phyloP scores from a whole-genome alignment of 2,113 vertebrate species.

The Nycticryphes semicollaris region DNA sequence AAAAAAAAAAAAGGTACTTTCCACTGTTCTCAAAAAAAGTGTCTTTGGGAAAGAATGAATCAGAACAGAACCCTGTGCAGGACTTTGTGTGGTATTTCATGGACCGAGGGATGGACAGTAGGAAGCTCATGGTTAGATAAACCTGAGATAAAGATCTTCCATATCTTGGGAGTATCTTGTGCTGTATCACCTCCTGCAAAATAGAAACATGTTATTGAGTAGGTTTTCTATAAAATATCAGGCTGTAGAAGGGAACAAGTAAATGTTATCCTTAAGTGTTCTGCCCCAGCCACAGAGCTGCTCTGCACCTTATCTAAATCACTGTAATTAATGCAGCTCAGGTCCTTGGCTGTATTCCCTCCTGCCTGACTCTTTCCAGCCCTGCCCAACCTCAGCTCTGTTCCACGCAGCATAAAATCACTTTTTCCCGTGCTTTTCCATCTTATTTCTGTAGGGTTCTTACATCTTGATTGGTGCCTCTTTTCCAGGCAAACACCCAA shows the following conservation, averaged over 20 bases:
- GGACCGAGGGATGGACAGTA: background rate
- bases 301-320: background rate
- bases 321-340: accelerated
- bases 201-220: background rate
- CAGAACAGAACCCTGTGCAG: conserved; percentile 60
- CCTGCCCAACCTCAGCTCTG: background rate
- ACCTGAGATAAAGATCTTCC: background rate
- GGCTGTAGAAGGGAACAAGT: background rate
- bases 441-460: background rate
- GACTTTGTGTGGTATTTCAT: background rate
- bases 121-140: background rate
- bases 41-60: conserved; percentile 77
- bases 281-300: accelerated
- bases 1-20: conserved; percentile 68
- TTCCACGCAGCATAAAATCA: background rate
- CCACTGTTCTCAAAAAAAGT: conserved; percentile 70
- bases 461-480: background rate
- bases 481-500: background rate
- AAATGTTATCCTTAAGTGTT: background rate
- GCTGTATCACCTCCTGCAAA: background rate
- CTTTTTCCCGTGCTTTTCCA: background rate
- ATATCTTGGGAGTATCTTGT: background rate
- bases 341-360: background rate
- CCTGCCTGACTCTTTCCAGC: background rate
- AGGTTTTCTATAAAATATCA: accelerated